Conservation (phyloP, 2,113 vertebrate species). For the Varanus komodoensis region DNA sequence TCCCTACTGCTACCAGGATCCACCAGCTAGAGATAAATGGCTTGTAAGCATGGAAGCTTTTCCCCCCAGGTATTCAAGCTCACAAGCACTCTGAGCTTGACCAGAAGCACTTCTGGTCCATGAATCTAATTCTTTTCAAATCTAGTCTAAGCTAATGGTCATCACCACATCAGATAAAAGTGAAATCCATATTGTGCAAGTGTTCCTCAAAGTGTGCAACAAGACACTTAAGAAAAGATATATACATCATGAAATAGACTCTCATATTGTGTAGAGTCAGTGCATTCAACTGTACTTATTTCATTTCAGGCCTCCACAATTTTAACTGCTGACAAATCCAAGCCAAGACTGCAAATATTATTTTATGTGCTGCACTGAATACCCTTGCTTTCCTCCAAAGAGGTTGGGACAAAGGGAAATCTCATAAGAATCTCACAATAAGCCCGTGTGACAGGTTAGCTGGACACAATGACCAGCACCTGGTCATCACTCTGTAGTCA, state of each 20-base stretch:
- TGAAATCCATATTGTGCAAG: not conserved
- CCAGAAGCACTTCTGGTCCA: too few relatives aligned
- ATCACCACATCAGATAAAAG: not conserved
- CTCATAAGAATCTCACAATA: not conserved
- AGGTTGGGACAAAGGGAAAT: not conserved
- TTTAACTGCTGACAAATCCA: not conserved
- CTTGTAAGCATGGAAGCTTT: not conserved
- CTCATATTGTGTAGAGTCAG: not conserved
- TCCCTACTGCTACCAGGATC: not conserved
- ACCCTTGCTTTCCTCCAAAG: not conserved
- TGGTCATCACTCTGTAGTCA: too few relatives aligned
- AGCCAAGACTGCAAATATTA: not conserved
- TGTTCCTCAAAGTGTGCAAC: not conserved
- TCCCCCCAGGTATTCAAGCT: not conserved
- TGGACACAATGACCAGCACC: not conserved
- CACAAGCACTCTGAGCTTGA: too few relatives aligned
- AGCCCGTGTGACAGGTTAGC: not conserved
- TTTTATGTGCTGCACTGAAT: not conserved
- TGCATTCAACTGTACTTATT: rapidly evolving
- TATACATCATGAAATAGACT: not conserved
- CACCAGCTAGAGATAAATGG: not conserved
- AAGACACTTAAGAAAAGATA: not conserved
- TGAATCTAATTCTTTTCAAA: not conserved
- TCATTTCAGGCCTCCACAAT: slow-evolving; percentile 14
- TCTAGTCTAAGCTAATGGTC: not conserved